phyloP scores from a whole-genome alignment of 2,797 vertebrate genomes.

The Eulemur mongoz region DNA sequence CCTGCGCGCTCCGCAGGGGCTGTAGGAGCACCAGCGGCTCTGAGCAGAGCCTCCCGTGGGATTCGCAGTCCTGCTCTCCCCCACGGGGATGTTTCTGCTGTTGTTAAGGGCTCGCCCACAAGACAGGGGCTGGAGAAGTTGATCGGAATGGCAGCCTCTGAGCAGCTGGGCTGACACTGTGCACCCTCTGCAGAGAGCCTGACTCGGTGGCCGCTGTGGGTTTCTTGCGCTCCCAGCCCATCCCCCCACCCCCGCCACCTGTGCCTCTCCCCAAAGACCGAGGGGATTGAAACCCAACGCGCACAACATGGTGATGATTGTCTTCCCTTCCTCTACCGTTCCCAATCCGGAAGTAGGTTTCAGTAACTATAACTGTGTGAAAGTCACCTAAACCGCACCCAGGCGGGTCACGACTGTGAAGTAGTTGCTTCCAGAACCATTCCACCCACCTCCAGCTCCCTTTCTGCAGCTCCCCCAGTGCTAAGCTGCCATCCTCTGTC shows the following conservation, averaged over 20 bases:
- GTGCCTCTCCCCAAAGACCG: neutral
- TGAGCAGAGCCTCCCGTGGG: neutral
- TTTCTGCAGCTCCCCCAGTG: rapidly evolving
- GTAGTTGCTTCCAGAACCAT: neutral
- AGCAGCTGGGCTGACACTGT: neutral
- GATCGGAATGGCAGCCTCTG: rapidly evolving
- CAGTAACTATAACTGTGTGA: too few species aligned
- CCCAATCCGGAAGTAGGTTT: neutral
- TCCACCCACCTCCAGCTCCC: neutral
- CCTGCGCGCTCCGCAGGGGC: neutral
- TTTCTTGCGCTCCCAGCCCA: neutral
- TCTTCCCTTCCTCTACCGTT: neutral
- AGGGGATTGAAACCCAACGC: neutral
- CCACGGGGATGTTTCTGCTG: neutral
- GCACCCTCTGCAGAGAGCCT: neutral
- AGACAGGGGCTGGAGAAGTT: too few species aligned
- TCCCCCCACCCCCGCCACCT: rapidly evolving
- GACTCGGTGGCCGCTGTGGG: neutral
- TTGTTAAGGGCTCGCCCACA: neutral
- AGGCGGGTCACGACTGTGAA: neutral
- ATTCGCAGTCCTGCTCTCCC: neutral
- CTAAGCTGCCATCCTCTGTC: neutral
- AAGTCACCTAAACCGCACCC: neutral
- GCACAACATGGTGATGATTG: neutral
- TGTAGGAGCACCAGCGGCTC: neutral